These are phyloP conservation scores for Setophaga coronata DNA, from an alignment of 2,113 vertebrate genomes.

Conservation along the genomic window DNA sequence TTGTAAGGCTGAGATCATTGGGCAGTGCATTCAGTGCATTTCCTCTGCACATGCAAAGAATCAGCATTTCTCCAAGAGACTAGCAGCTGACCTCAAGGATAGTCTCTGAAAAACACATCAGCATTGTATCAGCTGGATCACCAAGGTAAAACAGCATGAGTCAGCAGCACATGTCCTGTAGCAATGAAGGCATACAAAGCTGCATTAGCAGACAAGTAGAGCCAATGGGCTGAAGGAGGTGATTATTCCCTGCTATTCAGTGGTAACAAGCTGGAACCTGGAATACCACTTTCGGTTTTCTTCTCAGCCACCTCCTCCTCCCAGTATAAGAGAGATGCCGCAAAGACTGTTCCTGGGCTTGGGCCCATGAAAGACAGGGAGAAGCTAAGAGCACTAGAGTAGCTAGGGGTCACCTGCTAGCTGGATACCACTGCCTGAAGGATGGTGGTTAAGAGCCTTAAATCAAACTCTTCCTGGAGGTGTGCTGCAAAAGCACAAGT, in stretches of 20 bases:
- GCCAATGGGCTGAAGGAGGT: not conserved
- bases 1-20: not conserved
- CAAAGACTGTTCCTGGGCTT: not conserved
- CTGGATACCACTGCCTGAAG: not conserved
- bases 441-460: not conserved
- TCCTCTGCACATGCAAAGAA: not conserved
- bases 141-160: constrained; percentile 13
- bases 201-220: not conserved
- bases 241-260: not conserved
- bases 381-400: not conserved
- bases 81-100: not conserved
- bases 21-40: not conserved
- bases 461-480: not conserved
- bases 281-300: accelerated
- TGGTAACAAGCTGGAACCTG: not conserved
- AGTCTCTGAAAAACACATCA: constrained; percentile 9
- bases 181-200: not conserved
- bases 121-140: constrained; percentile 37
- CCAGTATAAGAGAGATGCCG: not conserved
- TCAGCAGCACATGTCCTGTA: not conserved
- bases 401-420: not conserved
- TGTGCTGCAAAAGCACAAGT: not conserved
- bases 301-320: not conserved
- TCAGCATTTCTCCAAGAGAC: constrained; percentile 10
- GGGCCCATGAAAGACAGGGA: not conserved